Percentiles rank a stretch among this genome's conserved stretches.
phyloP scores from a whole-genome alignment of 2,113 vertebrate species.

The Aphelocoma coerulescens region DNA sequence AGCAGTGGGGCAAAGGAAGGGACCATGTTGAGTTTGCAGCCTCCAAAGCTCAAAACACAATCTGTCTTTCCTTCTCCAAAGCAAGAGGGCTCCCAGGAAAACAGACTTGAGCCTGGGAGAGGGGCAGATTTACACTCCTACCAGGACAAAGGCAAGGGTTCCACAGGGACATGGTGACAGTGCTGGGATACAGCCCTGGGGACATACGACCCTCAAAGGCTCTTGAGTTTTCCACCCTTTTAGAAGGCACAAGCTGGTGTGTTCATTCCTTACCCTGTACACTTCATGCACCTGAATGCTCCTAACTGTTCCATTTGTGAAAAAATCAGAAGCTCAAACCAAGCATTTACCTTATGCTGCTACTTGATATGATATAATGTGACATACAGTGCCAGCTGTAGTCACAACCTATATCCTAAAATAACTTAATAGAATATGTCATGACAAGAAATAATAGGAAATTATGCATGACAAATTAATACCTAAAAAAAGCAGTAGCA shows the following conservation, averaged over 20 bases:
- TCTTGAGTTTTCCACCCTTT: not conserved
- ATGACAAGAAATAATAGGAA: conserved; percentile 48
- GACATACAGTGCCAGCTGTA: not conserved
- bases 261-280: not conserved
- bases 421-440: conserved; percentile 24
- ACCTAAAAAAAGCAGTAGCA: conserved; percentile 10
- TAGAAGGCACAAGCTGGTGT: not conserved
- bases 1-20: not conserved
- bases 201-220: not conserved
- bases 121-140: not conserved
- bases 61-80: not conserved
- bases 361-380: conserved; percentile 2
- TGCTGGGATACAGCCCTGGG: fast-evolving
- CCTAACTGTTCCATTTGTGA: not conserved
- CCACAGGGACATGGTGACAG: not conserved
- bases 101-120: not conserved
- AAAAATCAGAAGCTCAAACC: not conserved
- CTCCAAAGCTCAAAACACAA: not conserved
- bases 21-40: not conserved
- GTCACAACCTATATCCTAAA: conserved; percentile 18
- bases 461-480: conserved; percentile 41
- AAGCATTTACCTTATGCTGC: conserved; percentile 21
- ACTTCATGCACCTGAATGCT: not conserved
- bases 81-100: not conserved
- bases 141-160: not conserved